Percentiles rank a stretch among this genome's conserved stretches.
These are phyloP conservation scores for Spea bombifrons DNA, from an alignment of 2,113 vertebrate genomes.

Conservation along the genomic window DNA sequence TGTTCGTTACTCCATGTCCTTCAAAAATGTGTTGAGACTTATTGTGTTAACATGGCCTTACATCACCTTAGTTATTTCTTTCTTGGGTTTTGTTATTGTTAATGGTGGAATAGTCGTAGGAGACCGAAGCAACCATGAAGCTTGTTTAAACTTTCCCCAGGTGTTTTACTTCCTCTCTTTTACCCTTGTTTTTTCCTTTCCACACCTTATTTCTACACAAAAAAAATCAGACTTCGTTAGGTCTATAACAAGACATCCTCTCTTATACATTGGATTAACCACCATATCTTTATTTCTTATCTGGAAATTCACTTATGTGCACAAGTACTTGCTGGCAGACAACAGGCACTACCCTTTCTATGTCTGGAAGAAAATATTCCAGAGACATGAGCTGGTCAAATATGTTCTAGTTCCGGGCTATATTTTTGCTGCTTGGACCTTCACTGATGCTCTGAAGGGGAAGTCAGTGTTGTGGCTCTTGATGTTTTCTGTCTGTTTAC, in stretches of 20 bases:
- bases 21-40: conserved; percentile 65
- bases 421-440: conserved; percentile 85
- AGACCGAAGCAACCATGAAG: conserved; percentile 84
- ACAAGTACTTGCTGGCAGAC: conserved; percentile 92
- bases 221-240: conserved; percentile 74
- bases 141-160: conserved; percentile 87
- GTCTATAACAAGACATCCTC: conserved; percentile 67
- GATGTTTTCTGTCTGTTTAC: conserved; percentile 77
- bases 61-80: conserved; percentile 59
- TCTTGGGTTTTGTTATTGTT: conserved; percentile 72
- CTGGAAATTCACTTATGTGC: conserved; percentile 89
- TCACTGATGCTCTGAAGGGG: conserved; percentile 79
- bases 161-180: conserved; percentile 92
- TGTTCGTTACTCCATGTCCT: conserved; percentile 61
- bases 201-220: conserved; percentile 69
- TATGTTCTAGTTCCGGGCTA: conserved; percentile 84
- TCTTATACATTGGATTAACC: conserved; percentile 65
- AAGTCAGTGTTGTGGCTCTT: conserved; percentile 86
- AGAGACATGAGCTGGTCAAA: conserved; percentile 75
- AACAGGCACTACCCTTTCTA: conserved; percentile 96
- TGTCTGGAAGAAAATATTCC: conserved; percentile 87
- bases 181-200: conserved; percentile 78
- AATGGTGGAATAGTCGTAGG: conserved; percentile 91
- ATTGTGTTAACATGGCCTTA: conserved; percentile 81
- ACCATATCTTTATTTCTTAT: conserved; percentile 70